Percentiles rank a stretch among this genome's conserved stretches.
These are phyloP conservation scores for Polymixis flavicincta DNA, from an alignment of 2,888 invertebrate species.

Conservation along the genomic window DNA sequence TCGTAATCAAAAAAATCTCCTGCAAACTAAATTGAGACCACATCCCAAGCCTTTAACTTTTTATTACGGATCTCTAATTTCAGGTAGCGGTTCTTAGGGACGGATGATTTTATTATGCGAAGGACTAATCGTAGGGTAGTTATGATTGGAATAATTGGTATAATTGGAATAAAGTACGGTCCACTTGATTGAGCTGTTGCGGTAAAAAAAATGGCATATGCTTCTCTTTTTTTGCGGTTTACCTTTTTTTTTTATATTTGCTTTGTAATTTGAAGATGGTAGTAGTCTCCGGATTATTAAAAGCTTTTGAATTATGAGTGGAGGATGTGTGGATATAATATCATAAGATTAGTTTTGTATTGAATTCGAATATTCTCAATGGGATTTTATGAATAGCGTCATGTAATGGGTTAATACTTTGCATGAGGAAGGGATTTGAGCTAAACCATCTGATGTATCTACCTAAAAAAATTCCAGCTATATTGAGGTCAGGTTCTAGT, in stretches of 20 bases:
- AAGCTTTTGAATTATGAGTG: conserved; percentile 22
- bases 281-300: conserved; percentile 20
- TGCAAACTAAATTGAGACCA: neutral
- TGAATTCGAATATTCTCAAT: conserved; percentile 29
- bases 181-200: conserved; percentile 60
- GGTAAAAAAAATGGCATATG: conserved; percentile 54
- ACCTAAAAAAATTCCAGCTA: neutral
- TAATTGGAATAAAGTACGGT: conserved; percentile 61
- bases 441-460: neutral
- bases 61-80: conserved; percentile 49
- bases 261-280: conserved; percentile 43
- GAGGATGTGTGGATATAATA: conserved; percentile 14
- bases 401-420: neutral
- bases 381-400: neutral
- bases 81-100: conserved; percentile 63
- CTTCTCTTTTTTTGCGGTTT: conserved; percentile 39
- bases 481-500: no score
- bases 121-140: conserved; percentile 55
- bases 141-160: conserved; percentile 51
- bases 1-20: neutral
- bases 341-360: conserved; percentile 10
- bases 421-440: no score
- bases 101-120: conserved; percentile 59
- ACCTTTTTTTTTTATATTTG: conserved; percentile 50
- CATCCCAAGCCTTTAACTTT: neutral